Conservation (phyloP, 2,113 vertebrate genomes). For the Mystacornis crossleyi region DNA sequence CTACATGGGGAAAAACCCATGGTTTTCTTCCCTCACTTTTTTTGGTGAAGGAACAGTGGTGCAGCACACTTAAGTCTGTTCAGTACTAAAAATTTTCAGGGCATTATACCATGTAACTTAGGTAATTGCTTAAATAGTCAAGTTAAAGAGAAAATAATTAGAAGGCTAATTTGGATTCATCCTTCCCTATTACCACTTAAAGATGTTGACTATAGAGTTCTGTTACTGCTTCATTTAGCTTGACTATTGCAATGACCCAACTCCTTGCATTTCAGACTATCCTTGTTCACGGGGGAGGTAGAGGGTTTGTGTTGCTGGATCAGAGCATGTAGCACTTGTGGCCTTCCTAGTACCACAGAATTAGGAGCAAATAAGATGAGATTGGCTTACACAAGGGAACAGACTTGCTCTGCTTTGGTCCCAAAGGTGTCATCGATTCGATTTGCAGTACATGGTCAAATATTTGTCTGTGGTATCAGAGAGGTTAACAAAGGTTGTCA, state of each 20-base stretch:
- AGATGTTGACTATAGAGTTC: neutral
- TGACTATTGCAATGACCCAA: neutral
- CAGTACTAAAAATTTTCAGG: neutral
- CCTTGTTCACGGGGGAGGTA: neutral
- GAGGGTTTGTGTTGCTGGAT: neutral
- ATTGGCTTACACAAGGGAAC: neutral
- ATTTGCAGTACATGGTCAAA: neutral
- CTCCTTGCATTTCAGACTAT: neutral
- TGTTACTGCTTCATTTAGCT: conserved; percentile 10
- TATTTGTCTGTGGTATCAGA: neutral
- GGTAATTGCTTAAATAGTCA: conserved; percentile 28
- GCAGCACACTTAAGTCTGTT: neutral
- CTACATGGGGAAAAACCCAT: rapidly evolving
- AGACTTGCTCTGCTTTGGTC: neutral
- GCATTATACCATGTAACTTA: neutral
- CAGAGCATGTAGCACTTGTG: neutral
- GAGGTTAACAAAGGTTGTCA: neutral
- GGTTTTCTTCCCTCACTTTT: neutral
- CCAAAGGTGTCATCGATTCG: neutral
- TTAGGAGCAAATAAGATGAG: neutral
- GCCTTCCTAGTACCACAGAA: neutral
- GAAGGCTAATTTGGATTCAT: conserved; percentile 22
- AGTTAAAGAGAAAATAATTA: conserved; percentile 44
- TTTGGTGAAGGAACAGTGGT: neutral
- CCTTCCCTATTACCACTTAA: neutral